phyloP scores from a whole-genome alignment of 2,113 vertebrate species.

The Puntigrus tetrazona region DNA sequence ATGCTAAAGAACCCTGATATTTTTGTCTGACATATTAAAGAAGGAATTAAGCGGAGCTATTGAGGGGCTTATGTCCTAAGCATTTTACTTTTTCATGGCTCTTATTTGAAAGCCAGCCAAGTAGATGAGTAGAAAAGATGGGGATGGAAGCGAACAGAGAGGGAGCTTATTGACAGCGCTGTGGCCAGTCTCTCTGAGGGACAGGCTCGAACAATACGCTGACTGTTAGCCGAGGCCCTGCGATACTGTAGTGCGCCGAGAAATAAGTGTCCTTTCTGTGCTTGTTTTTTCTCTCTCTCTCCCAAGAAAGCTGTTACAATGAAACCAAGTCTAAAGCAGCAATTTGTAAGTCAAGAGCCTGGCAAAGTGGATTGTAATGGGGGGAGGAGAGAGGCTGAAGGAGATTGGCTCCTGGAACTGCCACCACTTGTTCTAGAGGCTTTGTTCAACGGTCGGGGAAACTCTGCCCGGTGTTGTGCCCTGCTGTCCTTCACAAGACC shows the following conservation, averaged over 20 bases:
- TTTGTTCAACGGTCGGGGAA: constrained; percentile 62
- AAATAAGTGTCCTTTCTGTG: constrained; percentile 79
- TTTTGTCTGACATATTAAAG: constrained; percentile 76
- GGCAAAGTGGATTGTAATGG: constrained; percentile 64
- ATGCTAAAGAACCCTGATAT: constrained; percentile 74
- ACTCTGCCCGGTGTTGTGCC: constrained; percentile 57
- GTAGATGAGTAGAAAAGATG: constrained; percentile 69
- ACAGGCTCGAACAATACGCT: constrained; percentile 81
- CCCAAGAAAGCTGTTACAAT: constrained; percentile 68
- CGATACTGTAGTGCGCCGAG: constrained; percentile 75
- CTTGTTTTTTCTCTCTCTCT: constrained; percentile 57
- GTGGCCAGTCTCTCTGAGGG: constrained; percentile 75
- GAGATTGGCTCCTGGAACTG: constrained; percentile 60
- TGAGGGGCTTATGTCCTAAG: constrained; percentile 73
- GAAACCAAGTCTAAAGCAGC: constrained; percentile 72
- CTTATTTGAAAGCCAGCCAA: constrained; percentile 71
- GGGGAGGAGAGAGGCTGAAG: constrained; percentile 54
- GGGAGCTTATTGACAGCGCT: constrained; percentile 74
- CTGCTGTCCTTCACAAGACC: constrained; percentile 47
- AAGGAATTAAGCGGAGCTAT: constrained; percentile 70
- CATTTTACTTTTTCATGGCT: constrained; percentile 66
- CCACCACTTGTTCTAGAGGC: constrained; percentile 53
- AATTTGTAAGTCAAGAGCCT: constrained; percentile 78
- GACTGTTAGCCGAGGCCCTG: constrained; percentile 78
- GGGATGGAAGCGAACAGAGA: constrained; percentile 64